Evolutionary conservation across 1,140 invertebrate species (phyloP).

Genomic region (Zaprionus camerounensis): DNA sequence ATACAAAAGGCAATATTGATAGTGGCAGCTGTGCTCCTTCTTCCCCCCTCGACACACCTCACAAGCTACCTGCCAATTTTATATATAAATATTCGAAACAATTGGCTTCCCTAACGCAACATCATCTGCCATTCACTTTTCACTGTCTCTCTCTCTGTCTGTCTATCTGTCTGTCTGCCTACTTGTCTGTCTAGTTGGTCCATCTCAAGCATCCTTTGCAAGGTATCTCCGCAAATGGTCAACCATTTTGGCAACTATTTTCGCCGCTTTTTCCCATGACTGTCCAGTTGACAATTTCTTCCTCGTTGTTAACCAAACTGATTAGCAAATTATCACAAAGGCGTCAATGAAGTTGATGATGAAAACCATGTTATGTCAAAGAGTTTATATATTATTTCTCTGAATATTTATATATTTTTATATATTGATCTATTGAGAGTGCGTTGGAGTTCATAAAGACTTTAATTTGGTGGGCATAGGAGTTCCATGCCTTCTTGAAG

Average conservation of each 20-base stretch:
- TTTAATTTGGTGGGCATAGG: too few relatives aligned
- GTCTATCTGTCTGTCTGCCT: not conserved
- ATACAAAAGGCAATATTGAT: slow-evolving; percentile 20
- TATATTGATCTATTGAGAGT: not conserved
- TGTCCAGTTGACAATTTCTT: slow-evolving; percentile 68
- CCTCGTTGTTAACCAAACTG: slow-evolving; percentile 59
- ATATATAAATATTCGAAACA: slow-evolving; percentile 43
- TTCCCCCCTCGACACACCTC: not conserved
- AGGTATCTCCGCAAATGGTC: slow-evolving; percentile 37
- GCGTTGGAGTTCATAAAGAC: not conserved
- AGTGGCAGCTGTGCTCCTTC: slow-evolving; percentile 12
- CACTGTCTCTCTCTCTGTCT: slow-evolving; percentile 8
- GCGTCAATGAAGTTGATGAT: slow-evolving; percentile 5
- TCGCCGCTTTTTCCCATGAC: slow-evolving; percentile 61
- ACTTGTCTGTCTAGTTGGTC: slow-evolving; percentile 33
- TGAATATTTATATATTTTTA: not conserved
- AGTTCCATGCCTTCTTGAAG: too few relatives aligned
- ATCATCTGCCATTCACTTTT: slow-evolving; percentile 77
- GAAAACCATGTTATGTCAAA: not conserved
- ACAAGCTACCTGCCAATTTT: not conserved
- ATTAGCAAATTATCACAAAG: slow-evolving; percentile 60
- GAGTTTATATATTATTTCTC: not conserved
- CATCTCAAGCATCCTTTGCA: slow-evolving; percentile 57
- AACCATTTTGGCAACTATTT: slow-evolving; percentile 40
- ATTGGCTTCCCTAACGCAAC: slow-evolving; percentile 63